These are phyloP conservation scores for Orussus abietinus DNA, from an alignment of 1,140 invertebrate genomes.

Conservation along the genomic window DNA sequence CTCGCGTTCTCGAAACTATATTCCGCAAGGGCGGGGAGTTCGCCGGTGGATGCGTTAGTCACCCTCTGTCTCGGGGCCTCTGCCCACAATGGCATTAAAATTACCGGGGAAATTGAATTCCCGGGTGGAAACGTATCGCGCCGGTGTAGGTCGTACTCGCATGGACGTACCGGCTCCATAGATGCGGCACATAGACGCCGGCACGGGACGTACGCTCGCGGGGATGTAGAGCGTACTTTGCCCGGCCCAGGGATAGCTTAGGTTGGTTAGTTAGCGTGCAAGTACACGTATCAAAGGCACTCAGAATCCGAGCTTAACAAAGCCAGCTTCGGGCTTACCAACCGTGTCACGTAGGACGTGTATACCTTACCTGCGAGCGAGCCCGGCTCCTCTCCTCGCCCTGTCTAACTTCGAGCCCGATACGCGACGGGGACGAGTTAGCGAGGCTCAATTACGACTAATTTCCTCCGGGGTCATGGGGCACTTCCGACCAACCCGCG, in stretches of 20 bases:
- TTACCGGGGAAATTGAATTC: conserved; percentile 50
- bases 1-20: no score
- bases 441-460: conserved; percentile 44
- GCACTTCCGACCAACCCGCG: not conserved
- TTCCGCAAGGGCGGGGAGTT: no score
- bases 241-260: conserved; percentile 40
- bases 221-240: not conserved
- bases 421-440: conserved; percentile 42
- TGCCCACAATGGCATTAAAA: conserved; percentile 47
- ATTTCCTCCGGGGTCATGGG: conserved; percentile 24
- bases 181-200: conserved; percentile 12
- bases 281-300: conserved; percentile 57
- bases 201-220: conserved; percentile 12
- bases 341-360: conserved; percentile 53
- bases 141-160: conserved; percentile 19
- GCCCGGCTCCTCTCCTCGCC: conserved; percentile 18
- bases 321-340: conserved; percentile 50
- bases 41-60: conserved; percentile 29
- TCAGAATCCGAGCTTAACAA: conserved; percentile 55
- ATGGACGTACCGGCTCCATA: conserved; percentile 6
- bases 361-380: conserved; percentile 44
- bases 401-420: conserved; percentile 46
- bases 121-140: conserved; percentile 41
- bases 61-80: conserved; percentile 32
- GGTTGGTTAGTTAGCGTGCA: conserved; percentile 56